Base-by-base conservation (phyloP, 2,797 vertebrate species). In the Poeciliopsis presidionis region DNA sequence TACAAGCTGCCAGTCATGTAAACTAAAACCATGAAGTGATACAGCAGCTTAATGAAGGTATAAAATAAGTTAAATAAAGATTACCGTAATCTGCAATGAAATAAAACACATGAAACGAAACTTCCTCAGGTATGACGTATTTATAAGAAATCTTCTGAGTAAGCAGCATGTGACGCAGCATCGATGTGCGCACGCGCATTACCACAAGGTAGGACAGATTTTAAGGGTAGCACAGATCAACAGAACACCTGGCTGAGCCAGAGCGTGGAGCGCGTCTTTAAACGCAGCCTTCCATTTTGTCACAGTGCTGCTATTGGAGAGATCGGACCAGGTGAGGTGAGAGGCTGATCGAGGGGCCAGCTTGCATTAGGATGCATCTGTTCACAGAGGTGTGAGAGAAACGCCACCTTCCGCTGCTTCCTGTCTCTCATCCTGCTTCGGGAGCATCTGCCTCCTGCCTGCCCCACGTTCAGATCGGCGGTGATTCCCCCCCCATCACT, bases 311-410 rank as follows among this genome's bases (percentile, higher is more conserved):
- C 75, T 22, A 51, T 49, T 61, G 86, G 65, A 9, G 59, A 80
- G 86, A 84, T 72, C 43, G 81, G 82, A 74, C 81, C 78, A 85
- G 86, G 82, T 90, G 84, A 91, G 87, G 84, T 90, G 82, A 91
- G 87, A 88, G 81, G 86, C 88, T 90, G 89, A 89, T 81, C 77
- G 82, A 81, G 80, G 89, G 90, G 92, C 92, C 88, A 93, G 84
- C 72, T 87, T 87, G 86, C 81, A 86, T 93, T 88, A 86, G 82
- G 81, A 88, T 87, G 82, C 83, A 76, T 74, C 77, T 83, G 78
- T 87, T 93, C 78, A 69, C 77, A 69, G 74, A 79, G 78, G 80
- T 79, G 73, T 73, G 80, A 80, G 75, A 72, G 76, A 72, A 82
- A 73, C 53, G 84, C 82, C 83, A 80, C 88, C 88, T 89, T 49